These are phyloP conservation scores for Dinocampus coccinellae DNA, from an alignment of 2,888 invertebrate species.

Conservation along the genomic window DNA sequence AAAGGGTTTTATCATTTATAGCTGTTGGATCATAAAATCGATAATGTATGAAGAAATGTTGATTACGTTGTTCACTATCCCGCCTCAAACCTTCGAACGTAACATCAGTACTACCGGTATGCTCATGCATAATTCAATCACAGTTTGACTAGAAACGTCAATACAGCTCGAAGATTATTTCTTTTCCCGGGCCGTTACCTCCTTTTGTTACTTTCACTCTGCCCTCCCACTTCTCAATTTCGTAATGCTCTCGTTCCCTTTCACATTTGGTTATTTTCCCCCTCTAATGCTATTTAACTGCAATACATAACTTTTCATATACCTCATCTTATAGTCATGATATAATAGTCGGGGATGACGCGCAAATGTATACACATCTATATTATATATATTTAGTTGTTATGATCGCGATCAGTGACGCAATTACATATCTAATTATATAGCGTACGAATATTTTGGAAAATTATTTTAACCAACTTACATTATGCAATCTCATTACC, in stretches of 20 bases:
- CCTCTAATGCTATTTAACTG: background rate
- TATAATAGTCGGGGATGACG: no score
- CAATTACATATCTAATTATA: no score
- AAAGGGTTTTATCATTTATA: no score
- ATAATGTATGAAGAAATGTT: constrained; percentile 43
- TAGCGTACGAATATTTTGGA: no score
- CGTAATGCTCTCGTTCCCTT: constrained; percentile 34
- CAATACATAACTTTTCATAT: background rate
- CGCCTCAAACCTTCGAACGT: constrained; percentile 20
- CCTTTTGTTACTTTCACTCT: constrained; percentile 50
- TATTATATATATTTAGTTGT: no score
- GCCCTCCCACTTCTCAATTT: constrained; percentile 23
- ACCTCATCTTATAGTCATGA: no score
- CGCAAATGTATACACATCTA: no score
- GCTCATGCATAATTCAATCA: constrained; percentile 70
- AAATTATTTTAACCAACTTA: no score
- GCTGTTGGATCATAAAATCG: constrained; percentile 44
- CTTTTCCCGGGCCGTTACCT: constrained; percentile 67
- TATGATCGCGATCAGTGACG: no score
- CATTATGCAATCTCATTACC: no score
- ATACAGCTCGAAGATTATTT: constrained; percentile 70
- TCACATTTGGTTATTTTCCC: constrained; percentile 42
- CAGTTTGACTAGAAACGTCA: constrained; percentile 70
- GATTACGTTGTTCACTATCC: constrained; percentile 27
- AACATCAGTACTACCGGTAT: constrained; percentile 59